Conservation (phyloP, 2,888 invertebrate species). For the Octonoba sinensis region DNA sequence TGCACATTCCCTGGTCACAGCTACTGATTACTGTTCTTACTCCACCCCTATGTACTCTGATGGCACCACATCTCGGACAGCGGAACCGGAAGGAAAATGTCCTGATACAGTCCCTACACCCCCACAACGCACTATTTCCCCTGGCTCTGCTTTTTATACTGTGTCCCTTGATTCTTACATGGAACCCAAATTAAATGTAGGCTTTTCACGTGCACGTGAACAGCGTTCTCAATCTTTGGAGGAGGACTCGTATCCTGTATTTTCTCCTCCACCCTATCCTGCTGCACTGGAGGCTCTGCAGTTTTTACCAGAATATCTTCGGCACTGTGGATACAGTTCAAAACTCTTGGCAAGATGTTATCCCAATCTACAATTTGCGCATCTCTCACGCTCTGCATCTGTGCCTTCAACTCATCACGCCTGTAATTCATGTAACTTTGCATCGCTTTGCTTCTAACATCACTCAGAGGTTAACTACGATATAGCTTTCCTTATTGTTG, state of each 20-base stretch:
- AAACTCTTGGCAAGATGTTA: conserved; percentile 44
- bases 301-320: conserved; percentile 45
- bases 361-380: conserved; percentile 43
- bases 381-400: conserved; percentile 77
- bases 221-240: conserved; percentile 75
- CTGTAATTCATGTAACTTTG: conserved; percentile 77
- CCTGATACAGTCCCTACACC: conserved; percentile 52
- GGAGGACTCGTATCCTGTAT: conserved; percentile 84
- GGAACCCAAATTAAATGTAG: conserved; percentile 63
- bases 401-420: conserved; percentile 87
- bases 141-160: conserved; percentile 67
- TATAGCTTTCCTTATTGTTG: background rate
- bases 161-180: conserved; percentile 64
- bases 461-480: conserved; percentile 6
- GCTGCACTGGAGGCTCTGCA: conserved; percentile 68
- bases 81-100: conserved; percentile 52
- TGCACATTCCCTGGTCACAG: conserved; percentile 45
- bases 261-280: conserved; percentile 81
- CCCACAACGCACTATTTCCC: conserved; percentile 72
- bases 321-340: conserved; percentile 57
- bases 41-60: conserved; percentile 67
- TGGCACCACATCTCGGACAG: conserved; percentile 60
- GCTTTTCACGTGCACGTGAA: conserved; percentile 74
- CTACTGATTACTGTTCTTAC: conserved; percentile 66
- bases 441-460: conserved; percentile 9